These are phyloP conservation scores for Sula dactylatra DNA, from an alignment of 2,113 vertebrate genomes.

Conservation along the genomic window DNA sequence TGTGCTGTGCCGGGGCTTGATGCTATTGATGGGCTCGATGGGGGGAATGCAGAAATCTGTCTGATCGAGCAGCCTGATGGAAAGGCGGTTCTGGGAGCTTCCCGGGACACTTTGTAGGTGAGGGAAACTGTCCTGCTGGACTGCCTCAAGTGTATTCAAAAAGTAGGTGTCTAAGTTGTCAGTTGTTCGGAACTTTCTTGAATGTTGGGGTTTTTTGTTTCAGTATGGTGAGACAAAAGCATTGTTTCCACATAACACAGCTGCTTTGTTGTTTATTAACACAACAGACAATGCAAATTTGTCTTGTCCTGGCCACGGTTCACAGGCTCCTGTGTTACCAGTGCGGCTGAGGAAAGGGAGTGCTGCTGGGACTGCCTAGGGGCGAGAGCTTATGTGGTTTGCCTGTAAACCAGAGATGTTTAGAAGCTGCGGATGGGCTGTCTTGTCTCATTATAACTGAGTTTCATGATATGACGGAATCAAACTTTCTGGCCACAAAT, in stretches of 20 bases:
- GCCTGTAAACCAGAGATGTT: neutral
- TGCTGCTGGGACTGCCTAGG: neutral
- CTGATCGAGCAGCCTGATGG: accelerated
- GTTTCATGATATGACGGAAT: neutral
- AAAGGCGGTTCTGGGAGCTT: neutral
- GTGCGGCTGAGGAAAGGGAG: neutral
- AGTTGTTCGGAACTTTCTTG: neutral
- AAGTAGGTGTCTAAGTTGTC: neutral
- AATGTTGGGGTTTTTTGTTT: neutral
- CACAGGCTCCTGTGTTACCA: neutral
- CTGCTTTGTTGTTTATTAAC: neutral
- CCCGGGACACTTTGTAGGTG: neutral
- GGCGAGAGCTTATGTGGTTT: neutral
- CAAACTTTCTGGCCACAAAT: neutral
- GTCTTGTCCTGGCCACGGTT: neutral
- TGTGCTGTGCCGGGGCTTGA: neutral
- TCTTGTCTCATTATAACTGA: neutral
- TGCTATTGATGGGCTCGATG: neutral
- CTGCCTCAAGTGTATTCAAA: neutral
- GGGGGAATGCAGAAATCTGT: neutral
- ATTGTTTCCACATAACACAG: neutral
- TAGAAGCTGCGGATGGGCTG: neutral
- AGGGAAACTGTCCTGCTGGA: neutral
- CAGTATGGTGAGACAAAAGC: neutral
- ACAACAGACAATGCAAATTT: neutral